These are phyloP conservation scores for Pseudococcus viburni DNA, from an alignment of 2,888 invertebrate genomes.

Conservation along the genomic window DNA sequence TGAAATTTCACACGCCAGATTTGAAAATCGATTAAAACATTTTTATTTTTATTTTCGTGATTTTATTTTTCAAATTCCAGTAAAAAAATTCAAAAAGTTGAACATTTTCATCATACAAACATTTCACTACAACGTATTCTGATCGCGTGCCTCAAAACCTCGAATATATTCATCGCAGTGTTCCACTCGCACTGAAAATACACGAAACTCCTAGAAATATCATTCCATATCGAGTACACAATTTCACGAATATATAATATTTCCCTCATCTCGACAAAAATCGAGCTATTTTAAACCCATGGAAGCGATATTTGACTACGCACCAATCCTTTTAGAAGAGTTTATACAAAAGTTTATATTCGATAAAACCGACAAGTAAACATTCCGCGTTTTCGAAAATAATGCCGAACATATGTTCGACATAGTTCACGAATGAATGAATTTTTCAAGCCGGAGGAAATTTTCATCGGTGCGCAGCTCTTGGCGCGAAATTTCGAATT, in stretches of 20 bases:
- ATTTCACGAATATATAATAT: neutral
- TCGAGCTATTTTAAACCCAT: neutral
- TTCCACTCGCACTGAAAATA: neutral
- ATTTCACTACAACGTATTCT: neutral
- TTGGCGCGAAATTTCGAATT: neutral
- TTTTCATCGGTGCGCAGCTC: neutral
- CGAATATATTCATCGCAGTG: neutral
- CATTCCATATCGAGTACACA: neutral
- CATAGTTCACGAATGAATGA: slow-evolving; percentile 22
- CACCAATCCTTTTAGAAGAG: neutral
- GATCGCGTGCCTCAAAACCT: neutral
- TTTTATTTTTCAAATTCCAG: too few species aligned
- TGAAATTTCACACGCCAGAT: too few species aligned
- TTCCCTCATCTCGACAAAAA: neutral
- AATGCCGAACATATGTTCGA: slow-evolving; percentile 31
- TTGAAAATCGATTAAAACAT: too few species aligned
- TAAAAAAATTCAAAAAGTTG: too few species aligned
- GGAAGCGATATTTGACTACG: slow-evolving; percentile 1
- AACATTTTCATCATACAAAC: neutral
- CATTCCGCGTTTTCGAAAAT: slow-evolving; percentile 5
- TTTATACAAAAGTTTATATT: slow-evolving; percentile 16
- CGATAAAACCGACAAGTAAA: slow-evolving; percentile 12
- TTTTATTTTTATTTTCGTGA: too few species aligned
- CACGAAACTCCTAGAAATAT: too few species aligned
- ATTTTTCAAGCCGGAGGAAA: neutral